Conservation (phyloP, 2,888 invertebrate genomes). For the Cryptophagus acutangulus region DNA sequence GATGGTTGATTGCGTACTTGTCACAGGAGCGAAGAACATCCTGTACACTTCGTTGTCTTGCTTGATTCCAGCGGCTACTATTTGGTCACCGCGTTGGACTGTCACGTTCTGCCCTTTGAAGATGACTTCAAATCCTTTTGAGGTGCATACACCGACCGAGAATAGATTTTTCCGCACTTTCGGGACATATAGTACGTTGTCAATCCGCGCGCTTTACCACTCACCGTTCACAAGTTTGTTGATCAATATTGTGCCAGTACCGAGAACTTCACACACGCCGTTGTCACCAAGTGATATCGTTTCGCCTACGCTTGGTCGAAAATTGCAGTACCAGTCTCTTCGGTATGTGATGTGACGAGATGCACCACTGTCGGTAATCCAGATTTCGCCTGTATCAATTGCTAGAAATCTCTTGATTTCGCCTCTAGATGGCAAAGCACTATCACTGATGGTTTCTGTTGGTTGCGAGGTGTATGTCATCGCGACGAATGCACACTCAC, state of each 20-base stretch:
- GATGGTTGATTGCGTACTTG: no score
- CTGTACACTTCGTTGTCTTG: constrained; percentile 28
- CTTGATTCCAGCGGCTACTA: no score
- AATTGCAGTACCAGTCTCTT: constrained; percentile 16
- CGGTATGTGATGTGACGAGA: constrained; percentile 26
- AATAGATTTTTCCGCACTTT: constrained; percentile 36
- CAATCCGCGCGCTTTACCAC: constrained; percentile 26
- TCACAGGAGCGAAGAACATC: constrained; percentile 23
- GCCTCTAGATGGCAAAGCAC: no score
- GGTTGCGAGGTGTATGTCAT: no score
- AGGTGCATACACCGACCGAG: constrained; percentile 34
- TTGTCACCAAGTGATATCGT: constrained; percentile 25
- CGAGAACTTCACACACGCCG: constrained; percentile 24
- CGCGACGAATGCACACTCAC: no score
- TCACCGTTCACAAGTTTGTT: constrained; percentile 23
- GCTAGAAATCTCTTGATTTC: no score
- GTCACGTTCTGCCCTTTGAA: constrained; percentile 26
- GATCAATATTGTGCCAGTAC: constrained; percentile 27
- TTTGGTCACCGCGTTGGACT: constrained; percentile 19
- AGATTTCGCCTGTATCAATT: no score
- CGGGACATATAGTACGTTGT: constrained; percentile 35
- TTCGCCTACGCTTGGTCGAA: constrained; percentile 9
- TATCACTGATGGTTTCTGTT: no score
- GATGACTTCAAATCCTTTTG: constrained; percentile 28
- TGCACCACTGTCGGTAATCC: constrained; percentile 30